Percentiles rank a stretch among this genome's conserved stretches.
These are phyloP conservation scores for Rhombomys opimus DNA, from an alignment of 2,113 vertebrate species.

Conservation along the genomic window DNA sequence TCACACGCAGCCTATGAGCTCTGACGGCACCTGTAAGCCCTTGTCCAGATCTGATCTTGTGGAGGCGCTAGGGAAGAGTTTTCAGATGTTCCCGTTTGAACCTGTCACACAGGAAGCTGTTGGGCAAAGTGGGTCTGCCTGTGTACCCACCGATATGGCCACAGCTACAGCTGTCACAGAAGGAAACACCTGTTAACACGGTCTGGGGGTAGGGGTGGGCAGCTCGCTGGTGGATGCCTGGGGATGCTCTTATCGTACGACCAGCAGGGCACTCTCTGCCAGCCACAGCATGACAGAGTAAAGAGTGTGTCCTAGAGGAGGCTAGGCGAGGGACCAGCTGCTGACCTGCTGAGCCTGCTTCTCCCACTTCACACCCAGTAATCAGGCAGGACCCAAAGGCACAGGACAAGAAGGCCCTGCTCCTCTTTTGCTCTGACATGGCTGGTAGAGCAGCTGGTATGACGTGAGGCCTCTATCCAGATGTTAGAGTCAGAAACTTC, in stretches of 20 bases:
- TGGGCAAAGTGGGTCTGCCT: background rate
- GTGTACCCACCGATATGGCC: too few relatives aligned
- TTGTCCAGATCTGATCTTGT: background rate
- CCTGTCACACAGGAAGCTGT: background rate
- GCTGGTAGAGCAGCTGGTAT: background rate
- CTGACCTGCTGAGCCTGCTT: background rate
- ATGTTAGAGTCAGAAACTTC: background rate
- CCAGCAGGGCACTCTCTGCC: background rate
- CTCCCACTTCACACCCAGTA: background rate
- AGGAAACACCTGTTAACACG: background rate
- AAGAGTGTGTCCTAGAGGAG: background rate
- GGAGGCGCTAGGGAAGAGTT: background rate
- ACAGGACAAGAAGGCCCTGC: background rate
- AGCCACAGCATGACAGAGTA: background rate
- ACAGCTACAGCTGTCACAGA: background rate
- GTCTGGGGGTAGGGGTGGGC: background rate
- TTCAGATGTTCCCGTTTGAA: background rate
- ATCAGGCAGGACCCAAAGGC: background rate
- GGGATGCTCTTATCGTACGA: background rate
- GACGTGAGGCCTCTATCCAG: background rate
- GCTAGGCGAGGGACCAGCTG: rapidly evolving
- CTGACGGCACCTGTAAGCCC: background rate
- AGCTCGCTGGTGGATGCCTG: background rate
- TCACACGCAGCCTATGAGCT: background rate
- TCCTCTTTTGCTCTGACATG: background rate